phyloP scores from a whole-genome alignment of 2,113 vertebrate species.

The Barbus barbus region DNA sequence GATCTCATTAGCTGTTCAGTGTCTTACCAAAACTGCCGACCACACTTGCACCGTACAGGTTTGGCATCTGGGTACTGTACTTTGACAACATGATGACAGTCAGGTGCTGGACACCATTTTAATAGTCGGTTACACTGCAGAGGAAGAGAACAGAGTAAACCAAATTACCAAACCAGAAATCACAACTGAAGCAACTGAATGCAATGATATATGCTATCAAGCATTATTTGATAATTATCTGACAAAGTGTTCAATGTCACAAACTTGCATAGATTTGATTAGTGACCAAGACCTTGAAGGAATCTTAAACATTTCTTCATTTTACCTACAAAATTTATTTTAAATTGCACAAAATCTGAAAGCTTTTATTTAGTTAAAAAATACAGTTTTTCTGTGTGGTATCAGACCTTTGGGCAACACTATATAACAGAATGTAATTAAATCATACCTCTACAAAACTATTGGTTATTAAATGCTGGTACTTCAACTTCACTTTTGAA shows the following conservation, averaged over 20 bases:
- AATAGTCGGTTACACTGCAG: slow-evolving; percentile 97
- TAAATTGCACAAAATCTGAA: not conserved
- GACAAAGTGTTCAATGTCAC: too few species aligned
- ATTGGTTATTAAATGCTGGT: slow-evolving; percentile 99
- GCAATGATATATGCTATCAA: too few species aligned
- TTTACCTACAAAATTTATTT: too few species aligned
- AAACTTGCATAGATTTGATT: too few species aligned
- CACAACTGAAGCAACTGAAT: too few species aligned
- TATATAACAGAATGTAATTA: slow-evolving; percentile 7
- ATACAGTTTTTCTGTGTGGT: not conserved
- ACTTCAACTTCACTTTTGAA: slow-evolving; percentile 99
- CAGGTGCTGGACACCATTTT: slow-evolving; percentile 98
- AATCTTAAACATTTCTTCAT: too few species aligned
- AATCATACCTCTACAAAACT: slow-evolving; percentile 99
- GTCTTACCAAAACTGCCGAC: slow-evolving; percentile 97
- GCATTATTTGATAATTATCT: not conserved
- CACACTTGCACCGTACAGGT: slow-evolving; percentile 98
- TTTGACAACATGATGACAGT: slow-evolving; percentile 99
- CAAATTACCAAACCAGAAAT: too few species aligned
- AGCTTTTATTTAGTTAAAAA: too few species aligned
- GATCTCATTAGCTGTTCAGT: not conserved
- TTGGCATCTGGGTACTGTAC: slow-evolving; percentile 99
- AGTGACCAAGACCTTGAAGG: too few species aligned
- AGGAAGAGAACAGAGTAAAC: not conserved
- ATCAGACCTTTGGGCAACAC: not conserved